These are phyloP conservation scores for Campoletis raptor DNA, from an alignment of 2,888 invertebrate genomes.

Conservation along the genomic window DNA sequence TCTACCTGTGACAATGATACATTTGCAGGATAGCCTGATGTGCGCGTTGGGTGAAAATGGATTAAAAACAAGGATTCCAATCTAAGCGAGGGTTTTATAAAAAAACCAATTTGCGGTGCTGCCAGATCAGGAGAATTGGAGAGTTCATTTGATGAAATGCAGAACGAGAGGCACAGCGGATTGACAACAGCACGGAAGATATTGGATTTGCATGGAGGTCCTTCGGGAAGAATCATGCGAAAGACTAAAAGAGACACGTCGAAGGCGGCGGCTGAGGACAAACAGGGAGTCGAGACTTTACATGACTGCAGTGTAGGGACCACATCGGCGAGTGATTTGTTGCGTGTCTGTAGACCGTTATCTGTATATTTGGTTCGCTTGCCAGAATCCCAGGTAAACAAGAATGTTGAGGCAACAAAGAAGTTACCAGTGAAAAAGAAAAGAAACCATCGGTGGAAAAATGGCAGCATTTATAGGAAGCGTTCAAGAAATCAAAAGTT, in stretches of 20 bases:
- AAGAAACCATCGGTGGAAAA: neutral
- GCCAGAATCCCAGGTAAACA: slow-evolving; percentile 33
- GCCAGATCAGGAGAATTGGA: neutral
- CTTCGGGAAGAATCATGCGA: neutral
- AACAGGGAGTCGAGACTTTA: neutral
- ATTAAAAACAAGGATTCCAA: neutral
- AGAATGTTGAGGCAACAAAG: neutral
- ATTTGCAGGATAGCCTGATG: slow-evolving; percentile 30
- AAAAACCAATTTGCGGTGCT: neutral
- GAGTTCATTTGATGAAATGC: slow-evolving; percentile 1
- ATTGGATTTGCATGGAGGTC: neutral
- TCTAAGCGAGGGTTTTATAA: neutral
- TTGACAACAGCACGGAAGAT: neutral
- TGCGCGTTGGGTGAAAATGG: neutral
- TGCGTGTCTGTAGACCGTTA: slow-evolving; percentile 58
- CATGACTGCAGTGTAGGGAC: neutral
- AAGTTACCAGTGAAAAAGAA: neutral
- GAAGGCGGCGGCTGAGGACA: neutral
- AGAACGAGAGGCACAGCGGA: neutral
- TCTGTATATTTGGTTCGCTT: slow-evolving; percentile 59
- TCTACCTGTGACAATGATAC: neutral
- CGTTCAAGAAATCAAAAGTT: neutral
- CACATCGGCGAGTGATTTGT: neutral
- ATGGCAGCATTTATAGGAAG: neutral
- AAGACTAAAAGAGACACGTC: neutral